Conservation (phyloP, 2,797 vertebrate genomes). For the Semotilus atromaculatus region DNA sequence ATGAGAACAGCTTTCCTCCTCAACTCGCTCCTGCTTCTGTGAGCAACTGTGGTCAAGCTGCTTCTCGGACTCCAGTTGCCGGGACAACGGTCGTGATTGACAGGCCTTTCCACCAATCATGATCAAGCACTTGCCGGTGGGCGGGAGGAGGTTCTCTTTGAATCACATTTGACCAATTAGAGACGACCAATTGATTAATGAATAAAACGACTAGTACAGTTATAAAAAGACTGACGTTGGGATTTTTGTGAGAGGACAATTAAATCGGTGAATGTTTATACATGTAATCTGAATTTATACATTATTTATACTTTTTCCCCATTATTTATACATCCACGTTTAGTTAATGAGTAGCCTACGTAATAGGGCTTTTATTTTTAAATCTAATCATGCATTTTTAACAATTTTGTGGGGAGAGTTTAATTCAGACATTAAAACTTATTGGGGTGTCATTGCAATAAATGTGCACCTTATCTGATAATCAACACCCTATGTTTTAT, state of each 20-base stretch:
- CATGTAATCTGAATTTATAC: not conserved
- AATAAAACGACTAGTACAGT: not conserved
- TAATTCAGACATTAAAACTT: not conserved
- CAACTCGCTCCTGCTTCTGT: not conserved
- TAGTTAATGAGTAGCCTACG: not conserved
- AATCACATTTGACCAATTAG: not conserved
- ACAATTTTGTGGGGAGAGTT: not conserved
- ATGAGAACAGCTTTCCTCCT: not conserved
- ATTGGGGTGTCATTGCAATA: not conserved
- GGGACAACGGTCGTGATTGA: constrained; percentile 67
- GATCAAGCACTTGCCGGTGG: constrained; percentile 11
- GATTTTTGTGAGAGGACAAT: not conserved
- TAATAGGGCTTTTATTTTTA: not conserved
- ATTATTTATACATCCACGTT: not conserved
- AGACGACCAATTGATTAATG: constrained; percentile 17
- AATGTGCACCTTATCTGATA: not conserved
- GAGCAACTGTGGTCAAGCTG: constrained; percentile 20
- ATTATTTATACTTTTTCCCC: not conserved
- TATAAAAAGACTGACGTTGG: not conserved
- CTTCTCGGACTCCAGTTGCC: constrained; percentile 60
- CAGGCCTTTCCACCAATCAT: constrained; percentile 55
- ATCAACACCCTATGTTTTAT: not conserved
- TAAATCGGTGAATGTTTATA: not conserved
- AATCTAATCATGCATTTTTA: not conserved
- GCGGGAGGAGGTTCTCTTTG: not conserved